phyloP scores from a whole-genome alignment of 2,113 vertebrate genomes.

The Sialia sialis region DNA sequence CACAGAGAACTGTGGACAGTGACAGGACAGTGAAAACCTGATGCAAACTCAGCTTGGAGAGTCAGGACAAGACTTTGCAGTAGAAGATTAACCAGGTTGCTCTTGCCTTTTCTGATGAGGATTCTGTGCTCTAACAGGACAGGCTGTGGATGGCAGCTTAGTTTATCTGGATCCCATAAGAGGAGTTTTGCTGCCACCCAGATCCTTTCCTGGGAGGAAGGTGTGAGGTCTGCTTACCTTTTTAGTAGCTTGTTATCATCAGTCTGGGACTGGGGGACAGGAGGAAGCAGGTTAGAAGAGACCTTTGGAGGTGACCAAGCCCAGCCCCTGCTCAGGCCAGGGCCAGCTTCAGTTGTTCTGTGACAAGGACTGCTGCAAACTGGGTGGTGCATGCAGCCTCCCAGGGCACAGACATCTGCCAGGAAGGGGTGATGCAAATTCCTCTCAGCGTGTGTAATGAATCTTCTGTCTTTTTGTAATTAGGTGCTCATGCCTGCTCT shows the following conservation, averaged over 20 bases:
- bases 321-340: neutral
- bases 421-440: neutral
- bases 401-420: neutral
- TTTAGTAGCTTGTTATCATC: neutral
- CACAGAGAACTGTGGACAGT: neutral
- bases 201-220: neutral
- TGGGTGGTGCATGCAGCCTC: neutral
- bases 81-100: neutral
- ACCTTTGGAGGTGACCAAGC: neutral
- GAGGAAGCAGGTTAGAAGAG: neutral
- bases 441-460: neutral
- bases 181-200: neutral
- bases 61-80: neutral
- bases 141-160: neutral
- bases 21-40: neutral
- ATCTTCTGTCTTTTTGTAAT: neutral
- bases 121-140: neutral
- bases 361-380: neutral
- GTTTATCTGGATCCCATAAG: neutral
- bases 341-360: neutral
- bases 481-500: neutral
- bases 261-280: accelerated
- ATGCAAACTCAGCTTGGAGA: neutral
- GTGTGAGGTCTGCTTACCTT: neutral
- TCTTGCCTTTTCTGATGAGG: neutral